phyloP scores from a whole-genome alignment of 1,140 invertebrate species.

The Drosophila yakuba region DNA sequence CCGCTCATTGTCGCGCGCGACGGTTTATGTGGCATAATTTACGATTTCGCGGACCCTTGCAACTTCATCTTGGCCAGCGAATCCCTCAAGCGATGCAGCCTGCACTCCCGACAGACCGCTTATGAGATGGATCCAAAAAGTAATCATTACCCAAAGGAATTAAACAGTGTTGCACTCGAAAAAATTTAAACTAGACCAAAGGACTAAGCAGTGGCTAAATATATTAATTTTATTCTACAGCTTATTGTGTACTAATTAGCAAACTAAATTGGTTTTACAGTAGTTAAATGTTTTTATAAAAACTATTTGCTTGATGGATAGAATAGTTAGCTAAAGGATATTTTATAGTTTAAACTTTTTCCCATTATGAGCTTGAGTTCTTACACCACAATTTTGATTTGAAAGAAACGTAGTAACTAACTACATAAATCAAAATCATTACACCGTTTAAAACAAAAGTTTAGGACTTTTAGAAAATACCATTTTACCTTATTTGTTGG shows the following conservation, averaged over 20 bases:
- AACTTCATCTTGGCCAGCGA: conserved; percentile 36
- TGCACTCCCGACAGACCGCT: conserved; percentile 44
- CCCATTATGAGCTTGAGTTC: no score
- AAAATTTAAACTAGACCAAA: conserved; percentile 1
- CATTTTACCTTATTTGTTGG: background rate
- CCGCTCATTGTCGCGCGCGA: conserved; percentile 43
- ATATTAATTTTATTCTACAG: no score
- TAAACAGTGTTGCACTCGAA: conserved; percentile 19
- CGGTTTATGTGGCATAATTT: conserved; percentile 62
- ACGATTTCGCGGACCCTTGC: conserved; percentile 56
- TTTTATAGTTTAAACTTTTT: no score
- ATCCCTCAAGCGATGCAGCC: conserved; percentile 62
- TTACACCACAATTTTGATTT: no score
- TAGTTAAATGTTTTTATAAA: no score
- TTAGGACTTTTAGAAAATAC: background rate
- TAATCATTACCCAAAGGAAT: conserved; percentile 55
- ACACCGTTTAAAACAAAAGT: no score
- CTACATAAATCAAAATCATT: no score
- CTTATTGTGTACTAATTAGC: no score
- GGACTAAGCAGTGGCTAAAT: background rate
- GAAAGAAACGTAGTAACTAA: no score
- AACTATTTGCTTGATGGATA: no score
- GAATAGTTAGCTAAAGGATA: no score
- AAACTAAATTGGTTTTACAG: no score
- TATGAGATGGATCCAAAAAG: conserved; percentile 80